These are phyloP conservation scores for Athalia rosae DNA, from an alignment of 2,888 invertebrate genomes.

Conservation along the genomic window DNA sequence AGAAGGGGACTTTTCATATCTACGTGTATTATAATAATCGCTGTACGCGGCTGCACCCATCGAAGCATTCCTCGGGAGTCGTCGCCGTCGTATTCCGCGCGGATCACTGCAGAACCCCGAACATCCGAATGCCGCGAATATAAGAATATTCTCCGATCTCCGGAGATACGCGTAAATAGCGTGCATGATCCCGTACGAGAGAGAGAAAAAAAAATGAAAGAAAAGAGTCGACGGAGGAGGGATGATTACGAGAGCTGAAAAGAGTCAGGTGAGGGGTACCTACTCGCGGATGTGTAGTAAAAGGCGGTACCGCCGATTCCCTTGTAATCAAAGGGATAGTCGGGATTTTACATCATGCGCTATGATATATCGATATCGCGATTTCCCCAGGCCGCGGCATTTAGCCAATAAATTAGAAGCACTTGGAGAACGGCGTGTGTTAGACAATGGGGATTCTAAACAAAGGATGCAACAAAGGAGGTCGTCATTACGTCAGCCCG, in stretches of 20 bases:
- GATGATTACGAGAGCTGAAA: background rate
- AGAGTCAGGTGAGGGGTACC: background rate
- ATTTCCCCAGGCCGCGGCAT: conserved; percentile 20
- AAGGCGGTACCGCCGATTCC: conserved; percentile 6
- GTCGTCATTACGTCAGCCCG: conserved; percentile 36
- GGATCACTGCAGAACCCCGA: too few relatives aligned
- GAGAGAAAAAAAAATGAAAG: background rate
- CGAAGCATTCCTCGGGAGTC: too few relatives aligned
- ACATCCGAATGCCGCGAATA: too few relatives aligned
- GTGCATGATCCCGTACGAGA: background rate
- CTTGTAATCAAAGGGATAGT: background rate
- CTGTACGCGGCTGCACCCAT: too few relatives aligned
- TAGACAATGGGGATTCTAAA: conserved; percentile 38
- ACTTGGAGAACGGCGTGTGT: conserved; percentile 28
- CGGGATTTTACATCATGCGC: background rate
- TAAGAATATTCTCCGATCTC: background rate
- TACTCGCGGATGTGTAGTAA: conserved; percentile 7
- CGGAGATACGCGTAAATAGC: background rate
- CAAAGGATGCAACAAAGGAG: conserved; percentile 43
- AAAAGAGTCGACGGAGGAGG: background rate
- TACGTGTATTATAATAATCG: too few relatives aligned
- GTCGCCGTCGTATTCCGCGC: too few relatives aligned
- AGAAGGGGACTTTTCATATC: too few relatives aligned
- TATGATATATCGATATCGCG: conserved; percentile 37
- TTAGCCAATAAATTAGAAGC: conserved; percentile 41